Conservation (phyloP, 2,888 invertebrate species). For the Lamellibrachia columna region DNA sequence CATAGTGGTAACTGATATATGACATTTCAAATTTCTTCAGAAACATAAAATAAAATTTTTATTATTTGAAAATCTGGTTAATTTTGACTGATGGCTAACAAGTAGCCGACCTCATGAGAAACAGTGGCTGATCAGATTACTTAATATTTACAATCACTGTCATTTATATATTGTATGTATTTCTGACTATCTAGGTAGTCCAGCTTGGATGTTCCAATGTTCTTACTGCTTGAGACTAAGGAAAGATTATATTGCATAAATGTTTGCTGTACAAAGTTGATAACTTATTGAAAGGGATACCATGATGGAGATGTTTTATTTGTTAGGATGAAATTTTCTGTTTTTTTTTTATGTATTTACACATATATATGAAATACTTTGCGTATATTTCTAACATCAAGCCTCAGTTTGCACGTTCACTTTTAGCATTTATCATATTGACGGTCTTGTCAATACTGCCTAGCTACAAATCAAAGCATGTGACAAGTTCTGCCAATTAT, state of each 20-base stretch:
- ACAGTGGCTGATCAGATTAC: not conserved
- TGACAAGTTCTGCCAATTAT: not conserved
- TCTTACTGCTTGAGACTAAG: not conserved
- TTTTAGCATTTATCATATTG: not conserved
- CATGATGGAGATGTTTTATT: not conserved
- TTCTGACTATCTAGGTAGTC: not conserved
- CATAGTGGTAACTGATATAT: not conserved
- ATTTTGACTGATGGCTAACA: not conserved
- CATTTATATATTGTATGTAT: not conserved
- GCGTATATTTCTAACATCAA: not conserved
- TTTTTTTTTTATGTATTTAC: not conserved
- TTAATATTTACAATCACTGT: not conserved
- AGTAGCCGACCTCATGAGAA: not conserved
- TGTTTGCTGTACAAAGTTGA: not conserved
- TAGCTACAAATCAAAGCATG: not conserved
- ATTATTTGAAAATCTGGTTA: too few relatives aligned
- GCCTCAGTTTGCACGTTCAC: not conserved
- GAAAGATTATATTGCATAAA: not conserved
- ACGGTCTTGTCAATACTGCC: not conserved
- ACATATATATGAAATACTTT: constrained; percentile 5
- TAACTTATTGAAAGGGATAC: not conserved
- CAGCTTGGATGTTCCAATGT: not conserved
- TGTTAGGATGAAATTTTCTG: not conserved
- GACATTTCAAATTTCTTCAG: not conserved
- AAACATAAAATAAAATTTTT: too few relatives aligned